Evolutionary conservation across 1,140 invertebrate genomes (phyloP).

Genomic region (Amyelois transitella): DNA sequence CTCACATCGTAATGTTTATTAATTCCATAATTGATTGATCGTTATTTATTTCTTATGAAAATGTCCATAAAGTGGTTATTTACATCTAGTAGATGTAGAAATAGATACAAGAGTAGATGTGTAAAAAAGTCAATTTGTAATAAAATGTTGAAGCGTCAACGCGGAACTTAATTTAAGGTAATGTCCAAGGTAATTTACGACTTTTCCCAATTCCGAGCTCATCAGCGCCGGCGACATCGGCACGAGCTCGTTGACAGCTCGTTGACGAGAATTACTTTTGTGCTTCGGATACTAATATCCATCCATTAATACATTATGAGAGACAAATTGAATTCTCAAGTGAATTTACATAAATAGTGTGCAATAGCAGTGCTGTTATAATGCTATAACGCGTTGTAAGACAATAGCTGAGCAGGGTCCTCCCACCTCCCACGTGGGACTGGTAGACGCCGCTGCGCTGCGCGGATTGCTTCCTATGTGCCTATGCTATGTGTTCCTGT

Average conservation of each 20-base stretch:
- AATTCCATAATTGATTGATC: slow-evolving; percentile 1
- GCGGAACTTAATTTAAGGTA: background rate
- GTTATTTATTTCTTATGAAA: background rate
- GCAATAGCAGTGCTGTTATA: slow-evolving; percentile 57
- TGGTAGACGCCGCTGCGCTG: slow-evolving; percentile 11
- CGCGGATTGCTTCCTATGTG: slow-evolving; percentile 16
- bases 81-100: background rate
- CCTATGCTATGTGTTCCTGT: background rate
- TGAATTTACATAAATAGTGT: slow-evolving; percentile 66
- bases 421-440: slow-evolving; percentile 60
- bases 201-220: slow-evolving; percentile 8
- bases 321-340: slow-evolving; percentile 64
- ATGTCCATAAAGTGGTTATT: background rate
- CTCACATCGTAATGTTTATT: background rate
- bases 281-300: slow-evolving; percentile 34
- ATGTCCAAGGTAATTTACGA: background rate
- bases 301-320: slow-evolving; percentile 48
- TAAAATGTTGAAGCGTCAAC: background rate
- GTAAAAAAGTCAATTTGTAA: background rate
- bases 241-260: slow-evolving; percentile 31
- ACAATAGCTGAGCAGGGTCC: slow-evolving; percentile 53
- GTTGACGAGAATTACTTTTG: slow-evolving; percentile 28
- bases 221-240: slow-evolving; percentile 20
- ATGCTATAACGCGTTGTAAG: slow-evolving; percentile 61
- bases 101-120: background rate